Conservation (phyloP, 2,888 invertebrate genomes). For the Leucophenga montana region DNA sequence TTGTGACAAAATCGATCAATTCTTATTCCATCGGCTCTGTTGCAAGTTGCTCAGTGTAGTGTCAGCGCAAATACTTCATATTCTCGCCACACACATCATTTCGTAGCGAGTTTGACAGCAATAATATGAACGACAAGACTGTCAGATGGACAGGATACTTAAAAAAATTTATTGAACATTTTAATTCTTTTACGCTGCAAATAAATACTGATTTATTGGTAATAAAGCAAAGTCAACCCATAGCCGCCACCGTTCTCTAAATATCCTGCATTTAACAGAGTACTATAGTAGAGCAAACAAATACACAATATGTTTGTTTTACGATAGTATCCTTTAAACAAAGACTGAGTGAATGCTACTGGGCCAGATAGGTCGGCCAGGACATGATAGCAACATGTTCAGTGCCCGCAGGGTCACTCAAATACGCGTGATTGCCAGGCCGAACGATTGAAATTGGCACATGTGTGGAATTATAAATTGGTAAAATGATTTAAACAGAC, state of each 20-base stretch:
- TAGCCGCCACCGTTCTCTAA: too few relatives aligned
- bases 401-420: constrained; percentile 8
- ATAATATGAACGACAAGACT: constrained; percentile 20
- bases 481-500: constrained; percentile 4
- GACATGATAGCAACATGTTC: constrained; percentile 28
- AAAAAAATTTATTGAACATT: constrained; percentile 73
- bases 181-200: constrained; percentile 73
- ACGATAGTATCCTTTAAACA: too few relatives aligned
- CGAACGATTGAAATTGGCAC: constrained; percentile 47
- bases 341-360: too few relatives aligned
- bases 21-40: too few relatives aligned
- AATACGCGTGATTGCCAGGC: constrained; percentile 40
- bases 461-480: constrained; percentile 48
- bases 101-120: constrained; percentile 1
- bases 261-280: too few relatives aligned
- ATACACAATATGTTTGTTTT: too few relatives aligned
- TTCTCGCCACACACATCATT: constrained; percentile 15
- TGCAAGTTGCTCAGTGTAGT: constrained; percentile 6
- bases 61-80: constrained; percentile 6
- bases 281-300: too few relatives aligned
- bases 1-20: too few relatives aligned
- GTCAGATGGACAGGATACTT: constrained; percentile 52
- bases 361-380: background rate
- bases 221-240: constrained; percentile 61
- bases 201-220: constrained; percentile 74